Evolutionary conservation across 2,888 invertebrate species (phyloP).

Genomic region (Pilophorus perplexus): DNA sequence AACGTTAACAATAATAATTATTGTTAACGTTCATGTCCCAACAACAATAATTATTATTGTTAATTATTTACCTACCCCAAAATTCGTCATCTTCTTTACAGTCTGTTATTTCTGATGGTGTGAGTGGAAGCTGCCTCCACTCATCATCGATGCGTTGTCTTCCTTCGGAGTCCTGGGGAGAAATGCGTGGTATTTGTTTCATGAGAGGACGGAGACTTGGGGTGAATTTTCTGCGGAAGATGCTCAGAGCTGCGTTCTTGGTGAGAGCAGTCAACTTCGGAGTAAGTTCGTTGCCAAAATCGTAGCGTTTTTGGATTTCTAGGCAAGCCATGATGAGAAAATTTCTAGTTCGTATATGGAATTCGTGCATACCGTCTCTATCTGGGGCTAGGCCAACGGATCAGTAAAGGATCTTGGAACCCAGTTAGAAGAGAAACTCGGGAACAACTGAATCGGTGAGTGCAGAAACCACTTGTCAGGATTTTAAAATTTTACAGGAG

Average conservation of each 20-base stretch:
- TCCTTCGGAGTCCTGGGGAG: neutral
- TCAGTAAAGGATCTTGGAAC: slow-evolving; percentile 7
- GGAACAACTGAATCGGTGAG: too few species aligned
- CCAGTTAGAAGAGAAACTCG: neutral
- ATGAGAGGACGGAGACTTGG: neutral
- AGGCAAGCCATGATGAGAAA: slow-evolving; percentile 13
- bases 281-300: neutral
- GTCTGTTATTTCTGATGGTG: neutral
- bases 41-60: too few species aligned
- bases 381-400: neutral
- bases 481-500: too few species aligned
- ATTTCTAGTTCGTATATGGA: slow-evolving; percentile 2
- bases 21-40: too few species aligned
- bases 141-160: slow-evolving; percentile 4
- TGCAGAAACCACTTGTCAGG: too few species aligned
- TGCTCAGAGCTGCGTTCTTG: neutral
- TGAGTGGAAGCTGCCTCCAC: slow-evolving; percentile 12
- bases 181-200: neutral
- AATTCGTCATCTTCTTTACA: neutral
- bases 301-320: slow-evolving; percentile 10
- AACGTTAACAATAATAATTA: too few species aligned
- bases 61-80: neutral
- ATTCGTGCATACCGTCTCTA: neutral
- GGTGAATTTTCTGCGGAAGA: slow-evolving; percentile 1
- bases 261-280: neutral